Conservation (phyloP, 2,113 vertebrate genomes). For the Cacatua alba region DNA sequence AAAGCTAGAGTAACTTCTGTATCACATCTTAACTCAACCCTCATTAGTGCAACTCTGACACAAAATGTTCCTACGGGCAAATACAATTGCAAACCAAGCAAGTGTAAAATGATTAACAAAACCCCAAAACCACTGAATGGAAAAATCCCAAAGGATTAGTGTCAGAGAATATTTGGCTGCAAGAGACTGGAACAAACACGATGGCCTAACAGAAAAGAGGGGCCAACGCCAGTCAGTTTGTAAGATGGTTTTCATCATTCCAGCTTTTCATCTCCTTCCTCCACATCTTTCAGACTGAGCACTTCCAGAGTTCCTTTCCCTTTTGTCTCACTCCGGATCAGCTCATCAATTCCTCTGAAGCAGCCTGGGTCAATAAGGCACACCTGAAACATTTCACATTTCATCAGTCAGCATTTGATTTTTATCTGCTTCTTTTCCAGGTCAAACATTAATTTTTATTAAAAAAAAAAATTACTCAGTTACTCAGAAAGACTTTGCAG, state of each 20-base stretch:
- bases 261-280: constrained; percentile 94
- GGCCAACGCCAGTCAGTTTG: neutral
- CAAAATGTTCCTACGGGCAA: neutral
- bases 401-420: neutral
- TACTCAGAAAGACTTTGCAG: neutral
- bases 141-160: constrained; percentile 6
- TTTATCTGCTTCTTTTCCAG: neutral
- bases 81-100: neutral
- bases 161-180: constrained; percentile 44
- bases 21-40: neutral
- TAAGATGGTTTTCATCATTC: constrained; percentile 62
- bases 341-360: constrained; percentile 96
- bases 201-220: neutral
- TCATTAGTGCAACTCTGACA: neutral
- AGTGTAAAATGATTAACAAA: neutral
- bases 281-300: constrained; percentile 93
- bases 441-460: neutral
- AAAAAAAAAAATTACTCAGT: neutral
- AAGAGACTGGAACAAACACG: neutral
- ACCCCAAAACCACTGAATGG: neutral
- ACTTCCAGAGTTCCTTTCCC: constrained; percentile 92
- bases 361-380: constrained; percentile 95
- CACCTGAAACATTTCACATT: constrained; percentile 76
- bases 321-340: constrained; percentile 93
- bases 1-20: neutral